Evolutionary conservation across 2,113 vertebrate species (phyloP), one percentile per base, ranked within the genome.

Genomic region (Oenanthe oenanthe): DNA sequence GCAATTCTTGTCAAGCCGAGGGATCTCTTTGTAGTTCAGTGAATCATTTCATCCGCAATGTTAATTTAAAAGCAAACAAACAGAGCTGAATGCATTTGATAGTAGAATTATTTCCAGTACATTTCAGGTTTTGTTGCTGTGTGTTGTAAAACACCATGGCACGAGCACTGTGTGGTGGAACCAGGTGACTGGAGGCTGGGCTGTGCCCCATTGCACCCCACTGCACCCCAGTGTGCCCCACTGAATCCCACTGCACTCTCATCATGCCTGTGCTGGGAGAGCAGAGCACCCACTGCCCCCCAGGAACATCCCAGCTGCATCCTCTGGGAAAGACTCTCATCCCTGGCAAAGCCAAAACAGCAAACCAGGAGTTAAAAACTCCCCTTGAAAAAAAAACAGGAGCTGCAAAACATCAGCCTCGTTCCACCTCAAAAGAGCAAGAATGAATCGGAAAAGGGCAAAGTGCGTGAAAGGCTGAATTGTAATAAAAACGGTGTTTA

Each of bases 61-160:
- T 94, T 95, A 94, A 97, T 96, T 95, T 97, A 79, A 95, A 96
- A 95, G 92, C 95, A 96, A 97, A 95, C 95, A 97, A 96, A 95
- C 94, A 85, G 93, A 85, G 81, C 89, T 92, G 95, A 95, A 95
- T 87, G 85, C 58, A 15, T 82, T 91, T 38, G 88, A 87, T 79
- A 79, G 81, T 40, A 58, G 93, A 93, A 93, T 94, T 91, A 93
- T 93, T 96, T 95, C 96, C 93, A 93, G 89, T 75, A 85, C 91
- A 53, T 92, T 96, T 85, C 93, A 79, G 93, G 87, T 53, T 87
- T 75, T 88, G 73, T 91, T 58, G 54, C 7, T 7, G 40, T 2
- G 60, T 4, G 15, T 42, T 77, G 85, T 88, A 45, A 32, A 85
- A 74, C 29, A 7, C 20, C 1, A 6, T 9, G 8, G 78, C 17